Evolutionary conservation across 2,113 vertebrate genomes (phyloP).

Genomic region (Pseudonaja textilis): DNA sequence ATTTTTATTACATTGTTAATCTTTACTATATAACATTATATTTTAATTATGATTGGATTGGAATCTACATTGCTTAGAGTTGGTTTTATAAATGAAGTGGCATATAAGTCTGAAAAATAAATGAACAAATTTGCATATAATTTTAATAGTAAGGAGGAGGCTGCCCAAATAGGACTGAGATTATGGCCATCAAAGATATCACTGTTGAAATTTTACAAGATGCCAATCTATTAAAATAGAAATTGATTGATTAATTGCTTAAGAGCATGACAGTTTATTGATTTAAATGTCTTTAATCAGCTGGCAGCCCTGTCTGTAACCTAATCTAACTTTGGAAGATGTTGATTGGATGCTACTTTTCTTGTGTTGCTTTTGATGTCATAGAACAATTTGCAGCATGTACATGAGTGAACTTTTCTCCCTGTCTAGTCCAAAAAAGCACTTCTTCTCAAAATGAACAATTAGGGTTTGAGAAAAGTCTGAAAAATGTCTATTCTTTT

Average conservation of each 20-base stretch:
- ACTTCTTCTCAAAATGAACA: conserved; percentile 64
- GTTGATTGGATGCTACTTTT: neutral
- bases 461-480: conserved; percentile 74
- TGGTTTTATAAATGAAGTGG: neutral
- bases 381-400: neutral
- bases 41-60: neutral
- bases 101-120: neutral
- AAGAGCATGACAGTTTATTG: conserved; percentile 8
- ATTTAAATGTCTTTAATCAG: conserved; percentile 21
- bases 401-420: conserved; percentile 20
- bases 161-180: neutral
- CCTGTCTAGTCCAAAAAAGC: conserved; percentile 33
- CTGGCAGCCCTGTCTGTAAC: neutral
- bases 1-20: neutral
- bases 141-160: neutral
- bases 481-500: conserved; percentile 82
- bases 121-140: neutral
- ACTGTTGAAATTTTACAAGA: neutral
- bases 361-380: neutral
- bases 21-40: neutral
- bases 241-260: conserved; percentile 20
- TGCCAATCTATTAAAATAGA: conserved; percentile 11
- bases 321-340: neutral
- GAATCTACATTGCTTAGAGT: neutral
- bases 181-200: neutral